Evolutionary conservation across 2,888 invertebrate species (phyloP).

Genomic region (Callyntrura guangdongensis): DNA sequence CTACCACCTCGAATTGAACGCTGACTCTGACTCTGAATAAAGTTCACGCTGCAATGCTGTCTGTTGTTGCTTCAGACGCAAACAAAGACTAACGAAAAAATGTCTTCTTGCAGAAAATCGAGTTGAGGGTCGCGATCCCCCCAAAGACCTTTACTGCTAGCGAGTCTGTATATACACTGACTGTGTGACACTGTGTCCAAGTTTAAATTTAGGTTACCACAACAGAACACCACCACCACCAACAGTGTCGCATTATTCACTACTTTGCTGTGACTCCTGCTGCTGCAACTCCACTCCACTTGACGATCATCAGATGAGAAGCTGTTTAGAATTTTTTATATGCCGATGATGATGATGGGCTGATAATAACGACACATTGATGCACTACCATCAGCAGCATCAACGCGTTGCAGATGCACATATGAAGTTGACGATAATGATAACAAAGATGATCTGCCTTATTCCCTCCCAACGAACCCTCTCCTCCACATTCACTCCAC

Average conservation of each 20-base stretch:
- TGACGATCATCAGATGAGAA: neutral
- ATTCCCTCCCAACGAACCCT: slow-evolving; percentile 29
- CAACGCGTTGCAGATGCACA: neutral
- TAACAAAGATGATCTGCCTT: neutral
- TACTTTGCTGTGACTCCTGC: neutral
- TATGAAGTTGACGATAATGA: neutral
- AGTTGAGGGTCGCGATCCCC: slow-evolving; percentile 31
- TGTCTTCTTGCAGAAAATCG: neutral
- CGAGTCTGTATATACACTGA: neutral
- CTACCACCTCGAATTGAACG: neutral
- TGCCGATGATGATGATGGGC: neutral
- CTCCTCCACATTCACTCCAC: slow-evolving; percentile 4
- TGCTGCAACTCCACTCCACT: neutral
- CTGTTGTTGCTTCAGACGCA: neutral
- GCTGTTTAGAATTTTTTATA: no score
- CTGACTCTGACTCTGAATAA: no score
- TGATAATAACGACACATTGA: neutral
- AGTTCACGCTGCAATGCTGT: neutral
- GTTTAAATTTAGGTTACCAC: slow-evolving; percentile 33
- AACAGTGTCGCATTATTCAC: no score
- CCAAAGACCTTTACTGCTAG: neutral
- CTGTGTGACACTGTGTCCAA: slow-evolving; percentile 40
- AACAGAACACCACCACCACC: neutral
- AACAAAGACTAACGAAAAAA: neutral
- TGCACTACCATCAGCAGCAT: neutral